Evolutionary conservation across 2,888 invertebrate genomes (phyloP).

Genomic region (Limnephilus rhombicus): DNA sequence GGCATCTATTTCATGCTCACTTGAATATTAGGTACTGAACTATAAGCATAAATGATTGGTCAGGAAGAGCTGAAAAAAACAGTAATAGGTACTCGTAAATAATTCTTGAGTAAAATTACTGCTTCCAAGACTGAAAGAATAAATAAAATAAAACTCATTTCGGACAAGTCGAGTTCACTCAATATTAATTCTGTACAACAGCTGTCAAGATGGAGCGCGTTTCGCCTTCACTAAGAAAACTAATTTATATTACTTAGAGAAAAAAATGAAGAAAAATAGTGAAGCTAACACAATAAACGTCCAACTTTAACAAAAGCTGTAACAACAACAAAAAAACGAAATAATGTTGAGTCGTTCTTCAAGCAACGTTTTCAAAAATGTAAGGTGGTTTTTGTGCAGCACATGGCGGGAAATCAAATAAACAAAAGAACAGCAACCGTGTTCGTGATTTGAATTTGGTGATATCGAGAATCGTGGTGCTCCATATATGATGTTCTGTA

Average conservation of each 20-base stretch:
- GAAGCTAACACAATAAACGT: background rate
- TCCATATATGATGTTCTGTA: constrained; percentile 26
- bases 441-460: constrained; percentile 37
- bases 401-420: constrained; percentile 3
- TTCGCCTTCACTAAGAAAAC: background rate
- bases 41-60: background rate
- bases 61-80: background rate
- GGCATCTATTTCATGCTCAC: background rate
- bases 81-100: background rate
- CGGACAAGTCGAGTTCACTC: background rate
- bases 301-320: background rate
- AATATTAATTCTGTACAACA: background rate
- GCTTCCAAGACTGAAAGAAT: background rate
- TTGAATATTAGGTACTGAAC: background rate
- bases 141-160: background rate
- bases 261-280: background rate
- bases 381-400: background rate
- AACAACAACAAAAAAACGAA: background rate
- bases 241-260: background rate
- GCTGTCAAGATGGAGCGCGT: background rate
- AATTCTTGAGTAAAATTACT: background rate
- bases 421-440: constrained; percentile 22
- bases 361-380: background rate
- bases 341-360: background rate
- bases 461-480: constrained; percentile 42